Conservation (phyloP, 2,113 vertebrate genomes). For the Gnathonemus longibarbis region DNA sequence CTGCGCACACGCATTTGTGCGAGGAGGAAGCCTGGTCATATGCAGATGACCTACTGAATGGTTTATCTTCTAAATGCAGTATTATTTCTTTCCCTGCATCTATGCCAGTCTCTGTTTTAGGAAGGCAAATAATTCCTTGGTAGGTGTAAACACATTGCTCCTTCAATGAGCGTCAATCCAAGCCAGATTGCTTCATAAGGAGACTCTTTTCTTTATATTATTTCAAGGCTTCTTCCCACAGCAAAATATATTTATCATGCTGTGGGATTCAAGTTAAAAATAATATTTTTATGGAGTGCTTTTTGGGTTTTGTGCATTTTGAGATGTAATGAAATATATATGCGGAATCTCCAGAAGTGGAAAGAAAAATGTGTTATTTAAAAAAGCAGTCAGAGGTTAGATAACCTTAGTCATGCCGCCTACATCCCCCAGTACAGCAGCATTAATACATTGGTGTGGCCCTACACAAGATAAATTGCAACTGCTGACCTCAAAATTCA, state of each 20-base stretch:
- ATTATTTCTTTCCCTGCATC: neutral
- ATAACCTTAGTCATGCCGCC: neutral
- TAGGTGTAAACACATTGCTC: neutral
- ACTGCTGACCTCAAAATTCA: neutral
- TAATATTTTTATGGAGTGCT: conserved; percentile 26
- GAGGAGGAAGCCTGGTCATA: neutral
- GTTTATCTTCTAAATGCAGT: neutral
- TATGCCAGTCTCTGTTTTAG: neutral
- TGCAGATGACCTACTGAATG: neutral
- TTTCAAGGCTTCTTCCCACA: conserved; percentile 9
- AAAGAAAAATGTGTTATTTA: conserved; percentile 28
- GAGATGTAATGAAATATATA: conserved; percentile 23
- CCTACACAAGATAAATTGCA: neutral
- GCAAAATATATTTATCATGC: conserved; percentile 22
- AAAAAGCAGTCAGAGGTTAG: conserved; percentile 32
- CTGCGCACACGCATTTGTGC: too few relatives aligned
- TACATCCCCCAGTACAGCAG: neutral
- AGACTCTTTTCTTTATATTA: neutral
- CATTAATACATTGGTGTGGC: neutral
- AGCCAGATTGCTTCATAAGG: neutral
- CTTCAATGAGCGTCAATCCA: neutral
- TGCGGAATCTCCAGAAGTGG: conserved; percentile 23
- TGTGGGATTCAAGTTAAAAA: conserved; percentile 22
- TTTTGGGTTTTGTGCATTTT: conserved; percentile 36
- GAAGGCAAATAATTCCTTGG: neutral